phyloP scores from a whole-genome alignment of 1,140 invertebrate species.

The Bilobella aurantiaca region DNA sequence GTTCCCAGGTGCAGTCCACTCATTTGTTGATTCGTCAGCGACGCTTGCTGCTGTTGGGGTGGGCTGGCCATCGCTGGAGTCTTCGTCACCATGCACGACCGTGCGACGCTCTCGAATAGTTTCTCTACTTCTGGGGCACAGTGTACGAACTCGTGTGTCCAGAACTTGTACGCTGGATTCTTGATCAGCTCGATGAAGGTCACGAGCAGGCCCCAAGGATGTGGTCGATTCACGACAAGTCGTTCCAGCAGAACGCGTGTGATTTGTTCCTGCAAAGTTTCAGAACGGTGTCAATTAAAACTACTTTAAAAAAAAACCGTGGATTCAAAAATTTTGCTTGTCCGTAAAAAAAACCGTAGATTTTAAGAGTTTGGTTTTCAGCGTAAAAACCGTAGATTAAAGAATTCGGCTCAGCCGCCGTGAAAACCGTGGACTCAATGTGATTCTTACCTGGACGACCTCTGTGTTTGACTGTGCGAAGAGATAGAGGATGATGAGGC shows the following conservation, averaged over 20 bases:
- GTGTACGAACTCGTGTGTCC: conserved; percentile 97
- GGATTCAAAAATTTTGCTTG: no score
- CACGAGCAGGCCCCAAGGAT: conserved; percentile 97
- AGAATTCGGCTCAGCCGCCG: neutral
- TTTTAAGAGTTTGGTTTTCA: no score
- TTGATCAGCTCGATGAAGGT: conserved; percentile 99
- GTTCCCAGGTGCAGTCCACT: no score
- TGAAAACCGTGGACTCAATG: neutral
- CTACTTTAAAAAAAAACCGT: no score
- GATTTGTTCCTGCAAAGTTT: conserved; percentile 46
- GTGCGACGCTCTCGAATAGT: conserved; percentile 87
- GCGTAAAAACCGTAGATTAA: no score
- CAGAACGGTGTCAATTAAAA: no score
- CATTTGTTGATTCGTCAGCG: no score
- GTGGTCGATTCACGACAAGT: conserved; percentile 93
- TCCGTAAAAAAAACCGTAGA: no score
- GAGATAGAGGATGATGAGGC: conserved; percentile 87
- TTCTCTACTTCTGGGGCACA: conserved; percentile 98
- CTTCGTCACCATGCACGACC: conserved; percentile 69
- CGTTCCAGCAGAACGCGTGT: conserved; percentile 76
- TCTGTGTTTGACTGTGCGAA: conserved; percentile 97
- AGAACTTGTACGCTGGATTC: conserved; percentile 98
- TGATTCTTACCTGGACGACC: conserved; percentile 65
- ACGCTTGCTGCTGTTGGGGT: no score
- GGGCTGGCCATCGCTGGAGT: conserved; percentile 9